Evolutionary conservation across 2,113 vertebrate genomes (phyloP).

Genomic region (Sitta europaea): DNA sequence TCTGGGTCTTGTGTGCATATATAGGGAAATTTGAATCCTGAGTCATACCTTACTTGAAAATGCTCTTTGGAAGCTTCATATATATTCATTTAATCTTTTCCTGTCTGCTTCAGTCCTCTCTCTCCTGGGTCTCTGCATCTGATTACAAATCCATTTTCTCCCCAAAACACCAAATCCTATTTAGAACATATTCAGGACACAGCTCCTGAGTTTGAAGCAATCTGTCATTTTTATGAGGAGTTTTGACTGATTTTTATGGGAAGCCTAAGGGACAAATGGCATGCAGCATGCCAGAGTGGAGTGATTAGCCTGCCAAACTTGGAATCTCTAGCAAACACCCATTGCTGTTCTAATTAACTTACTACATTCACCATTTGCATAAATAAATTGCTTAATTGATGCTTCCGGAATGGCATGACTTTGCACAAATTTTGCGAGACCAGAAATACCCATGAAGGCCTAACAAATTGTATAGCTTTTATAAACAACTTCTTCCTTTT

Average conservation of each 20-base stretch:
- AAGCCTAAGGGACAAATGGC: slow-evolving; percentile 50
- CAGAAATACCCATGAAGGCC: background rate
- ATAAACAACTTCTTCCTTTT: background rate
- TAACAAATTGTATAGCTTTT: background rate
- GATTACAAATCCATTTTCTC: slow-evolving; percentile 45
- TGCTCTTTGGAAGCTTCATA: slow-evolving; percentile 23
- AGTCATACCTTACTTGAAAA: slow-evolving; percentile 15
- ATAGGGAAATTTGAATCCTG: slow-evolving; percentile 5
- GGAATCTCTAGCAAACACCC: slow-evolving; percentile 54
- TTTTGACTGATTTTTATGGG: slow-evolving; percentile 56
- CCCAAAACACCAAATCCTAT: slow-evolving; percentile 50
- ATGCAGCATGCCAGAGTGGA: slow-evolving; percentile 24
- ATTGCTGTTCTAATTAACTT: slow-evolving; percentile 58
- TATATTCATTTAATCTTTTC: slow-evolving; percentile 48
- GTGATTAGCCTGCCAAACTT: slow-evolving; percentile 45
- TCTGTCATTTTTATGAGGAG: slow-evolving; percentile 65
- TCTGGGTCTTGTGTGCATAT: background rate
- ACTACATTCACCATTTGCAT: slow-evolving; percentile 56
- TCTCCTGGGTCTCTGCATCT: slow-evolving; percentile 38
- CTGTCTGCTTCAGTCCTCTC: slow-evolving; percentile 7
- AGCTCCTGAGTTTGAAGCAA: slow-evolving; percentile 49
- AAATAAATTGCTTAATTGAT: slow-evolving; percentile 53
- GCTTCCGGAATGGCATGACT: slow-evolving; percentile 10
- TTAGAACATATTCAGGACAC: slow-evolving; percentile 55
- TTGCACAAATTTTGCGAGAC: slow-evolving; percentile 19